Evolutionary conservation across 37 sponge, comb jelly and placozoan species (phyloP).

Genomic region (Haliclona indistincta): DNA sequence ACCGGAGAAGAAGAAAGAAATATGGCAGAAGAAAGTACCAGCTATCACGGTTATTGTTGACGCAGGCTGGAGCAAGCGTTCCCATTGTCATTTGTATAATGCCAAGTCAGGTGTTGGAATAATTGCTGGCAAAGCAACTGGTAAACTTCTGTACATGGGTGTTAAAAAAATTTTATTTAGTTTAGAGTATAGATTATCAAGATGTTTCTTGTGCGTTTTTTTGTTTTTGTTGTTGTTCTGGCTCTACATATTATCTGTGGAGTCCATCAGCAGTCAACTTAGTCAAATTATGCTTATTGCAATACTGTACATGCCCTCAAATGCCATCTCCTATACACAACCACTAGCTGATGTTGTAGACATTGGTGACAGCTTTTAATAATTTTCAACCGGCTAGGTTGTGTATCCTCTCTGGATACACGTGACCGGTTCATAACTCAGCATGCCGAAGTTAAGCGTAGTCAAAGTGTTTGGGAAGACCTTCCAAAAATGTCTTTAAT

Average conservation of each 20-base stretch:
- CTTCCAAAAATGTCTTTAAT: slow-evolving; percentile 4
- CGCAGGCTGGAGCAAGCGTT: slow-evolving; percentile 57
- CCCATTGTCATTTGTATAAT: slow-evolving; percentile 53
- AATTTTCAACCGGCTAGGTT: background rate
- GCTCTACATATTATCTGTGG: too few relatives aligned
- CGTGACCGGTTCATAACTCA: slow-evolving; percentile 19
- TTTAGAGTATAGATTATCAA: too few relatives aligned
- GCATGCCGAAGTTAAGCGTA: background rate
- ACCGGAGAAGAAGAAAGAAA: slow-evolving; percentile 16
- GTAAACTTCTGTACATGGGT: slow-evolving; percentile 42
- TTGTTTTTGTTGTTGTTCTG: too few relatives aligned
- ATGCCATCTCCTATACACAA: slow-evolving; percentile 1
- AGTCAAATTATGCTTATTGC: too few relatives aligned
- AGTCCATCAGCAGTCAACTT: too few relatives aligned
- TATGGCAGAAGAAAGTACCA: slow-evolving; percentile 38
- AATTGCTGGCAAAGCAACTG: slow-evolving; percentile 34
- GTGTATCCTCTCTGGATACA: too few relatives aligned
- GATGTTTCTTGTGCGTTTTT: too few relatives aligned
- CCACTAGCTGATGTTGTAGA: slow-evolving; percentile 13
- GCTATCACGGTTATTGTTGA: slow-evolving; percentile 50
- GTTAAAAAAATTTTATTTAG: too few relatives aligned
- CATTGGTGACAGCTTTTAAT: slow-evolving; percentile 5
- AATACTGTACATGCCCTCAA: background rate
- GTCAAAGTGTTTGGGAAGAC: background rate
- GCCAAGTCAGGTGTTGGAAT: slow-evolving; percentile 62